Percentiles rank a stretch among this genome's conserved stretches.
These are phyloP conservation scores for Tipula lateralis DNA, from an alignment of 2,888 invertebrate species.

Conservation along the genomic window DNA sequence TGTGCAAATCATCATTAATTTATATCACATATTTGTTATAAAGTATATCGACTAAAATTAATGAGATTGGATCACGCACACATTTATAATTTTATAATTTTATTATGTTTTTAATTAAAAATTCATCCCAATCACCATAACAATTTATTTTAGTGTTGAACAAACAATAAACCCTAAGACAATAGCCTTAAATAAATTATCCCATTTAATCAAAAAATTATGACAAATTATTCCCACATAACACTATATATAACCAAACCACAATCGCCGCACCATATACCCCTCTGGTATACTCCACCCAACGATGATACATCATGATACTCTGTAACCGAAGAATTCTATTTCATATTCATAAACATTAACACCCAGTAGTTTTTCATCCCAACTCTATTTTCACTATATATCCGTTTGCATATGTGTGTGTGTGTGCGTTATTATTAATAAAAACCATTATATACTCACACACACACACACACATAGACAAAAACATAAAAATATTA, in stretches of 20 bases:
- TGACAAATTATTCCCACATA: background rate
- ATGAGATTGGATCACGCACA: background rate
- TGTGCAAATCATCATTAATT: background rate
- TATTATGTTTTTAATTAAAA: background rate
- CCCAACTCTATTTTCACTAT: background rate
- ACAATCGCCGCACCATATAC: background rate
- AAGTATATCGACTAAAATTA: background rate
- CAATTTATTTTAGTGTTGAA: background rate
- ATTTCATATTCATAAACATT: background rate
- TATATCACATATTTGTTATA: background rate
- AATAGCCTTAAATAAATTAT: background rate
- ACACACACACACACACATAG: background rate
- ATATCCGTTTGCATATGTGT: background rate
- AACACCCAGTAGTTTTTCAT: background rate
- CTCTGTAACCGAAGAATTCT: background rate
- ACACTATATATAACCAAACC: background rate
- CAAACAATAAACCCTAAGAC: background rate
- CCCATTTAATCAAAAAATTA: background rate
- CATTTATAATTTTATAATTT: background rate
- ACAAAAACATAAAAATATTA: background rate
- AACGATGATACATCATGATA: background rate
- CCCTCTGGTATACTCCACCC: background rate
- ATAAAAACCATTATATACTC: background rate
- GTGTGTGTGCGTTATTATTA: background rate
- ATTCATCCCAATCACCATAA: background rate